A percentile compares a stretch with the other conserved stretches of the same genome.
phyloP scores from a whole-genome alignment of 2,113 vertebrate species.

The Phyllostomus hastatus region DNA sequence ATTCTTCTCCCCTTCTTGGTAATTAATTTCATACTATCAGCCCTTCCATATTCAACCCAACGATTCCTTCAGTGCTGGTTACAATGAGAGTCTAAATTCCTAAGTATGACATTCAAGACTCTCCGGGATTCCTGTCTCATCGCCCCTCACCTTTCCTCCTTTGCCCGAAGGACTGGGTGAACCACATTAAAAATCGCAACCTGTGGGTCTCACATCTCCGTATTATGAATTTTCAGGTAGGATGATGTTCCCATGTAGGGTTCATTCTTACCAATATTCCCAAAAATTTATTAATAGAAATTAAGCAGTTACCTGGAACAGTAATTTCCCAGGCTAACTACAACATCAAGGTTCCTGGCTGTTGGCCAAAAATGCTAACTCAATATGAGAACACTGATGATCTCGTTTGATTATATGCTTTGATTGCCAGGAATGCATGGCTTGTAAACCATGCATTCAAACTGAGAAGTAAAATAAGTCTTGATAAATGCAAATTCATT shows the following conservation, averaged over 20 bases:
- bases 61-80: background rate
- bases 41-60: background rate
- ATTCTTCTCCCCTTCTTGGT: background rate
- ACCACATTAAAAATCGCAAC: background rate
- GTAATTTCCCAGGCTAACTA: background rate
- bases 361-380: background rate
- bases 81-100: background rate
- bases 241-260: background rate
- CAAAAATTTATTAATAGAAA: background rate
- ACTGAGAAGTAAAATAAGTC: background rate
- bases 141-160: background rate
- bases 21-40: background rate
- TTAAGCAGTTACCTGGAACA: background rate
- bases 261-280: background rate
- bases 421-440: background rate
- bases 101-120: background rate
- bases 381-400: background rate
- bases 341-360: background rate
- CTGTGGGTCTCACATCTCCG: rapidly evolving
- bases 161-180: background rate
- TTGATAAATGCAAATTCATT: slow-evolving; percentile 18
- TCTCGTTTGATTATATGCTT: slow-evolving; percentile 14
- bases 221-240: background rate
- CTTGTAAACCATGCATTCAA: background rate
- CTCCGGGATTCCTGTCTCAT: background rate